Conservation (phyloP, 2,113 vertebrate genomes). For the Pampusana beccarii region DNA sequence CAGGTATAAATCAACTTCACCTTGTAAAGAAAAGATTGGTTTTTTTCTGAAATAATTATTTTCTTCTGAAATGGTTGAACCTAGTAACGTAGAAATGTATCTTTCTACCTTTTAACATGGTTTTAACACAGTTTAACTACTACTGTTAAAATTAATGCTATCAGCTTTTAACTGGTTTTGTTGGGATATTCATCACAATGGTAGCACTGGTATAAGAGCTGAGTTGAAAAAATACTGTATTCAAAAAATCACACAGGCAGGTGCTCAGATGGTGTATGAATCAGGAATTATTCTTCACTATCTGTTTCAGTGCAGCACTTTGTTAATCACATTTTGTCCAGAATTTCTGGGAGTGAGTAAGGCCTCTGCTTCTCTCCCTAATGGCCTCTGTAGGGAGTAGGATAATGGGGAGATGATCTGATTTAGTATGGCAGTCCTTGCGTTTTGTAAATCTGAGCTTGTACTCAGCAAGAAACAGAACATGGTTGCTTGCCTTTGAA, state of each 20-base stretch:
- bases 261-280: background rate
- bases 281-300: background rate
- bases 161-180: background rate
- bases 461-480: background rate
- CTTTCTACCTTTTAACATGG: background rate
- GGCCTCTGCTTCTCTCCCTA: background rate
- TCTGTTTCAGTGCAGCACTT: background rate
- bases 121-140: background rate
- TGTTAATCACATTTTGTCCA: background rate
- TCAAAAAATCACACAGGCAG: background rate
- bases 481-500: background rate
- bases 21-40: background rate
- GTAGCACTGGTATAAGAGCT: background rate
- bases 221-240: background rate
- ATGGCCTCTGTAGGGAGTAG: background rate
- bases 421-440: background rate
- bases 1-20: background rate
- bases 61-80: background rate
- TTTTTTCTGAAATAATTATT: background rate
- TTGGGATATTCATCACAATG: background rate
- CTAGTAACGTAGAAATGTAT: background rate
- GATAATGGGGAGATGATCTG: background rate
- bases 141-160: background rate
- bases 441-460: background rate
- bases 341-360: background rate